Base-by-base conservation (phyloP, 2,113 vertebrate genomes). In the Nerophis lumbriciformis region DNA sequence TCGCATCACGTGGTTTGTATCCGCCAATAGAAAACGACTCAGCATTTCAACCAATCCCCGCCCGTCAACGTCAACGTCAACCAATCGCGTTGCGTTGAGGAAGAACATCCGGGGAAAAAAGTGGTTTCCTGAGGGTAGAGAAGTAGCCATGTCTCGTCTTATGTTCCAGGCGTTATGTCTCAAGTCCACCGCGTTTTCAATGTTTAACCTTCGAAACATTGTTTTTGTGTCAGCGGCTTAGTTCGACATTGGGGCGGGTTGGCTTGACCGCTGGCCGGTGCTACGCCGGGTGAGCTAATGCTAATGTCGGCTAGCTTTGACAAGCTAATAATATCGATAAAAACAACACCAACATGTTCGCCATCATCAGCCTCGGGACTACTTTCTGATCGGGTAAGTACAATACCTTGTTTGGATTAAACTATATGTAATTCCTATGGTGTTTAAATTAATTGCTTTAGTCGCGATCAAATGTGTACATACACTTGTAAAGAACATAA, bases 51-150 rank as follows among this genome's bases (percentile, higher is more conserved):
- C 84, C 83, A 85, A 88, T 84, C 69, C 72, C 15, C 49, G 10
- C 61, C 6, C 44, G 35, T 28, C 45, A 0, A 0, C 4, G 5
- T 21, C 42, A 7, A 15, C 9, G 7, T 71, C 64, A 66, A 53
- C 88, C 86, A 88, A 90, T 90, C 36, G 49, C 6, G 44, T 56
- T 5, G 15, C 1, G 42, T 6, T 66, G 48, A 66, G 68, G 74
- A 75, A 77, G 53, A 63, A 82, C 66, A 85, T 84, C 85, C 83
- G 88, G 88, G 28, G 28, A 28, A 28, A 3, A 90, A 89, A 80
- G 77, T 16, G 58, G 48, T 64, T 47, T 9, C 47, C 38, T 69
- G 39, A 6, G 47, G 5, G n/a, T 45, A 49, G 5, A n/a, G 16
- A 55, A 47, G 0, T 5, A 1, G 3, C 38, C 4, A 16, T 57